A percentile compares a stretch with the other conserved stretches of the same genome.
Evolutionary conservation across 2,113 vertebrate species (phyloP).

Genomic region (Pygathrix nemaeus): DNA sequence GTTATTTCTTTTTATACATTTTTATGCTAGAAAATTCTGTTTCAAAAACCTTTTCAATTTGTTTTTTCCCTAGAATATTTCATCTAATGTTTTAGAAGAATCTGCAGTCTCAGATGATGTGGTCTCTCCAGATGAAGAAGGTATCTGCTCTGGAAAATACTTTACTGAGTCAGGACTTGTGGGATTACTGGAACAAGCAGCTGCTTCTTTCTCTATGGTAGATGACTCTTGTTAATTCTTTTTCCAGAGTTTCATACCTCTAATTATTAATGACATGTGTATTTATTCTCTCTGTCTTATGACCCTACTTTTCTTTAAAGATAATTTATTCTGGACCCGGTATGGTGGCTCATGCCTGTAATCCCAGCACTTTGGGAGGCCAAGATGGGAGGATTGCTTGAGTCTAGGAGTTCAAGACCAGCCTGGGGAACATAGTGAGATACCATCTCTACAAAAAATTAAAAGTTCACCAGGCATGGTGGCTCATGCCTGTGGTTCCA

Average conservation of each 20-base stretch:
- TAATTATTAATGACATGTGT: background rate
- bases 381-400: too few species aligned
- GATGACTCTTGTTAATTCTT: constrained; percentile 65
- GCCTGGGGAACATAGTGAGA: too few species aligned
- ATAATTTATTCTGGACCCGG: background rate
- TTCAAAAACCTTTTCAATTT: background rate
- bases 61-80: constrained; percentile 91
- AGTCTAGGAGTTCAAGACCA: too few species aligned
- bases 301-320: constrained; percentile 19
- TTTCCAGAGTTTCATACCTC: background rate
- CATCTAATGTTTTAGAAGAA: constrained; percentile 98
- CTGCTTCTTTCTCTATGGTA: constrained; percentile 98
- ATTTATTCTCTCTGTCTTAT: background rate
- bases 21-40: constrained; percentile 20
- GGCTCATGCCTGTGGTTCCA: too few species aligned
- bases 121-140: constrained; percentile 98
- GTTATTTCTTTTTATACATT: background rate
- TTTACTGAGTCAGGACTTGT: constrained; percentile 98
- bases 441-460: too few species aligned
- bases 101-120: constrained; percentile 99
- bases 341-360: too few species aligned
- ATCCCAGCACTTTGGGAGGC: too few species aligned
- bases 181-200: constrained; percentile 97
- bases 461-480: too few species aligned
- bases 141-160: constrained; percentile 99